Percentiles rank a stretch among this genome's conserved stretches.
These are phyloP conservation scores for Andrena bicolor DNA, from an alignment of 2,888 invertebrate species.

Conservation along the genomic window DNA sequence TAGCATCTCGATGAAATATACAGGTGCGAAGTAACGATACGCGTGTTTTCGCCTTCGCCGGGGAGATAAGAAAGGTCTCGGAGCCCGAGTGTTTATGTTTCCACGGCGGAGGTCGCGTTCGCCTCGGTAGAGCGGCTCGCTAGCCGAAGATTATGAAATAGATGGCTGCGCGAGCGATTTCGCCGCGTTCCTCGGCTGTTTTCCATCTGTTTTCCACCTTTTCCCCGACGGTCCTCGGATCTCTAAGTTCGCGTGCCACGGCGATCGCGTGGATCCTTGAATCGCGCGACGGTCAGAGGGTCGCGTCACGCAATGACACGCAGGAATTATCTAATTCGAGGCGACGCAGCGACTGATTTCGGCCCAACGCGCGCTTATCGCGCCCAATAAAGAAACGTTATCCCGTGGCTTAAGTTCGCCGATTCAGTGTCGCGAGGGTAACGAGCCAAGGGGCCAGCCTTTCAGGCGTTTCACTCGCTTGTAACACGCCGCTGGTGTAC, in stretches of 20 bases:
- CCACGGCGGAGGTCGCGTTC: slow-evolving; percentile 58
- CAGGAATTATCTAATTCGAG: not conserved
- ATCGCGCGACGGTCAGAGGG: not conserved
- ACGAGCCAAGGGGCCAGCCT: not conserved
- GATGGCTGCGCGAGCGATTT: not conserved
- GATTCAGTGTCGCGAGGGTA: not conserved
- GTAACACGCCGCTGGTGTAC: not conserved
- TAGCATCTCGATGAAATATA: slow-evolving; percentile 64
- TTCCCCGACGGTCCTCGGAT: not conserved
- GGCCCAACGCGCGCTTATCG: slow-evolving; percentile 6
- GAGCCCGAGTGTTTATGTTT: slow-evolving; percentile 48
- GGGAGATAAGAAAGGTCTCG: slow-evolving; percentile 49
- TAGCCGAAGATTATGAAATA: slow-evolving; percentile 27
- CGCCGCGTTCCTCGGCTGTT: no score
- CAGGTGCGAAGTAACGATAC: slow-evolving; percentile 48
- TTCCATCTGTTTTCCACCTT: not conserved
- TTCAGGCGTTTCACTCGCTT: slow-evolving; percentile 9
- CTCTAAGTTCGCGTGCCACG: not conserved
- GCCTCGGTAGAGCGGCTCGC: not conserved
- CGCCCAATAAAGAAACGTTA: slow-evolving; percentile 23
- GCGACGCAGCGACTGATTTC: not conserved
- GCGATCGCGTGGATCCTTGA: slow-evolving; percentile 29
- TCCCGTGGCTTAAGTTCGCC: not conserved
- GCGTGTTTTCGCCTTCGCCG: slow-evolving; percentile 43
- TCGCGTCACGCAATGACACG: slow-evolving; percentile 9